phyloP scores from a whole-genome alignment of 23 tunicate species.

The Diplosoma virens region DNA sequence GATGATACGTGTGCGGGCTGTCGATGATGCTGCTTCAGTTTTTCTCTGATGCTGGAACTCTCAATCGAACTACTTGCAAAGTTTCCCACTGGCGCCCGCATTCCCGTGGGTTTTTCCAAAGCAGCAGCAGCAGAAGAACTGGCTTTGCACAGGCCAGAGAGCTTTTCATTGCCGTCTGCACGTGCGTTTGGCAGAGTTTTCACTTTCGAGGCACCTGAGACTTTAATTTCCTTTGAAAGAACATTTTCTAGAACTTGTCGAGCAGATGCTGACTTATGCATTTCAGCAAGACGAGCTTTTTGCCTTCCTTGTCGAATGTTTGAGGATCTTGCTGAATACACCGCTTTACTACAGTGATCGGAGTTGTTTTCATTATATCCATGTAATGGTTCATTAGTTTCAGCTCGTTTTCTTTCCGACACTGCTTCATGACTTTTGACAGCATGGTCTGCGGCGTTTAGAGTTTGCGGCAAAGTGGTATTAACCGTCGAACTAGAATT shows the following conservation, averaged over 20 bases:
- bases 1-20: conserved; percentile 10
- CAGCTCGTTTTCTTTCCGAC: too few relatives aligned
- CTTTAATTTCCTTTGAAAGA: conserved; percentile 50
- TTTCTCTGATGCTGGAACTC: conserved; percentile 51
- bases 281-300: conserved; percentile 43
- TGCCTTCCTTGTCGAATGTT: conserved; percentile 16
- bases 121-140: not conserved
- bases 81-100: too few relatives aligned
- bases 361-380: too few relatives aligned
- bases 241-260: conserved; percentile 60
- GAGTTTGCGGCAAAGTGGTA: not conserved
- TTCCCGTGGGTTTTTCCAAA: too few relatives aligned
- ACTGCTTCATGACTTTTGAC: too few relatives aligned
- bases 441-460: conserved; percentile 1
- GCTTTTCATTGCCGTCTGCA: not conserved
- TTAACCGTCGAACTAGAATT: too few relatives aligned
- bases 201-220: not conserved
- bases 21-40: conserved; percentile 57
- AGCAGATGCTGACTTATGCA: conserved; percentile 49
- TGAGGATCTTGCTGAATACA: too few relatives aligned
- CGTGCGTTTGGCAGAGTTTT: not conserved
- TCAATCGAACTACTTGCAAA: not conserved
- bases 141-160: too few relatives aligned
- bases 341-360: too few relatives aligned
- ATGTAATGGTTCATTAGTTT: too few relatives aligned